Base-by-base conservation (phyloP, 2,797 vertebrate species). In the Lithobates sylvaticus region DNA sequence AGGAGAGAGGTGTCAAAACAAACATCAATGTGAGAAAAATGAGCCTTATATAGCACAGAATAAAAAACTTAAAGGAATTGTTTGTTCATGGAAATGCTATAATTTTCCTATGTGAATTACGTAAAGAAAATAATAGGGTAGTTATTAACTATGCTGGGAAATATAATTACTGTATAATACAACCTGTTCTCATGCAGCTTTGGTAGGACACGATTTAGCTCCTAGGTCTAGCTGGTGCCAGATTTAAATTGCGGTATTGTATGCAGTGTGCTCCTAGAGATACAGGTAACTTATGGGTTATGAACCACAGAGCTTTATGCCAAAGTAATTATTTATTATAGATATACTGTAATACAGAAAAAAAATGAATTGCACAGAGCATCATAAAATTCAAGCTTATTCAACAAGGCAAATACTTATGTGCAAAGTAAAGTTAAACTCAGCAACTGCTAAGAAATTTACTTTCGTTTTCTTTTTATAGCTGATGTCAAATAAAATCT, bases 1-100 rank as follows among this genome's bases (percentile, higher is more conserved):
- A 47, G 50, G 32, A 83, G 13, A 50, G 42, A 61, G 75, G 75
- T 87, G 85, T 83, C 75, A 83, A 87, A 83, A 87, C 81, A 78
- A 72, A 18, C 64, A 65, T 39, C 39, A 78, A 23, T 16, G 58
- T 78, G 42, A 65, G 75, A 83, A 83, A 39, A 83, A 87, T 58
- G 18, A 71, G 44, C 32, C 10, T 32, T 36, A 44, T 36, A 44
- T 70, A 42, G n/a, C 50, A 71, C 18, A 16, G 29, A 47, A 44
- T 27, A 21, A 64, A 58, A 65, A 36, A 50, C 42, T 58, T 61
- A 72, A 81, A 71, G 26, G 69, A 39, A 79, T 81, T 36, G 32
- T 58, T 71, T 69, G 6, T 72, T 42, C 71, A n/a, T 42, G n/a
- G n/a, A 5, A 61, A 72, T 39, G 36, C 65, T 39, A 16, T 58